Evolutionary conservation across 35 echinoderm and acorn worm genomes (phyloP).

Genomic region (Stichopus chloronotus): DNA sequence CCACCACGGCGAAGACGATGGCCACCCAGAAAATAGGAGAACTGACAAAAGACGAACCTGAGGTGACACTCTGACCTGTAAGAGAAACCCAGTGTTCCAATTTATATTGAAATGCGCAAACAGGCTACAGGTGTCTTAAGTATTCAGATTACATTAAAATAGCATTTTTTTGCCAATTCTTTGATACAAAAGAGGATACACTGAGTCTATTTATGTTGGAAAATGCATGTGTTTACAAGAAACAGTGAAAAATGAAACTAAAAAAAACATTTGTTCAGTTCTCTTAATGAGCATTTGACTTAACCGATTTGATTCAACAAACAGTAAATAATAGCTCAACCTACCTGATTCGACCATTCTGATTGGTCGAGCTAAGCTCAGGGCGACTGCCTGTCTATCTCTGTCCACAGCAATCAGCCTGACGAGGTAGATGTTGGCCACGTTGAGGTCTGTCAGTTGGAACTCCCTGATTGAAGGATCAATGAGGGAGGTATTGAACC

Average conservation of each 20-base stretch:
- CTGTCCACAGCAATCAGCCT: slow-evolving; percentile 51
- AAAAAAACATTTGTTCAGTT: too few relatives aligned
- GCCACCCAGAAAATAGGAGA: slow-evolving; percentile 40
- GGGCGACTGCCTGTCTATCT: slow-evolving; percentile 24
- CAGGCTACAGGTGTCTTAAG: background rate
- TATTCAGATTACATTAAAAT: too few relatives aligned
- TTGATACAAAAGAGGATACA: too few relatives aligned
- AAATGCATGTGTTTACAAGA: too few relatives aligned
- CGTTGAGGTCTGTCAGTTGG: slow-evolving; percentile 21
- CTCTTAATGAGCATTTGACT: too few relatives aligned
- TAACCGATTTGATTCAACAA: too few relatives aligned
- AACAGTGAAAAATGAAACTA: too few relatives aligned
- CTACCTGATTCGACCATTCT: slow-evolving; percentile 40
- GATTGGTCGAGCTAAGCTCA: slow-evolving; percentile 5
- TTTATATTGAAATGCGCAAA: background rate
- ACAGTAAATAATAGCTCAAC: background rate
- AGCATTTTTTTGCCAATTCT: too few relatives aligned
- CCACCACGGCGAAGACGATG: slow-evolving; percentile 25
- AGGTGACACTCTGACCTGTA: background rate
- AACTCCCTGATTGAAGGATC: slow-evolving; percentile 29
- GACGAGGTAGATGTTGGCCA: slow-evolving; percentile 31
- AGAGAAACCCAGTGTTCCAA: background rate
- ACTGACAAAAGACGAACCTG: background rate
- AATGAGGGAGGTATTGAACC: slow-evolving; percentile 58
- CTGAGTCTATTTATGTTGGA: too few relatives aligned